Evolutionary conservation across 2,888 invertebrate genomes (phyloP).

Genomic region (Cecidostiba fungosa): DNA sequence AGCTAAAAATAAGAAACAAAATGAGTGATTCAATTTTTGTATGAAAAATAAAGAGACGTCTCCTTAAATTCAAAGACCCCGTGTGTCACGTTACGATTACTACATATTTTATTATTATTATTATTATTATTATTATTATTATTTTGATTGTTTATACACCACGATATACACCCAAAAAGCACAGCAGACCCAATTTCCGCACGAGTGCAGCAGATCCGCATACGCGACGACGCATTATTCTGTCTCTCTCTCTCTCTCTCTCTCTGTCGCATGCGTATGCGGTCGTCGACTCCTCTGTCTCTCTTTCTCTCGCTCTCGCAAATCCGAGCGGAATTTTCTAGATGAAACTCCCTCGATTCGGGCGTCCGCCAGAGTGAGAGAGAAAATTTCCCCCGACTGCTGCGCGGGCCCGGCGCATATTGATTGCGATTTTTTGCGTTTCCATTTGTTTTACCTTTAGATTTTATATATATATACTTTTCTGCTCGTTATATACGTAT

Average conservation of each 20-base stretch:
- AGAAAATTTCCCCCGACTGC: conserved; percentile 38
- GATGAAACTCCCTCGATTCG: conserved; percentile 47
- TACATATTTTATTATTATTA: neutral
- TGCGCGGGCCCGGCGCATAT: conserved; percentile 22
- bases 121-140: neutral
- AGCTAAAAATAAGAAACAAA: too few species aligned
- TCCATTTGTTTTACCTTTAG: conserved; percentile 20
- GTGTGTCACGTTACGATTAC: neutral
- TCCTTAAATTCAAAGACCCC: neutral
- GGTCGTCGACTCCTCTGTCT: neutral
- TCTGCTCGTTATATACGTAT: neutral
- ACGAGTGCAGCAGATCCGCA: neutral
- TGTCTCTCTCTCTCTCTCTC: neutral
- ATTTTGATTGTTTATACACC: neutral
- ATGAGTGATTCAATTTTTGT: too few species aligned
- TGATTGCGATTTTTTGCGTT: conserved; percentile 41
- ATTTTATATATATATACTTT: conserved; percentile 3
- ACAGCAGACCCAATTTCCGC: conserved; percentile 3
- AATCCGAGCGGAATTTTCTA: conserved; percentile 55
- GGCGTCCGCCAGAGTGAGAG: conserved; percentile 31
- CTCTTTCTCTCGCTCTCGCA: conserved; percentile 33
- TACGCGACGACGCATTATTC: neutral
- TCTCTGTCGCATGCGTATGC: conserved; percentile 27
- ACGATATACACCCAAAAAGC: neutral
- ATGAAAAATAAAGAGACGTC: neutral